Base-by-base conservation (phyloP, 1,140 invertebrate genomes). In the Vanessa tameamea region DNA sequence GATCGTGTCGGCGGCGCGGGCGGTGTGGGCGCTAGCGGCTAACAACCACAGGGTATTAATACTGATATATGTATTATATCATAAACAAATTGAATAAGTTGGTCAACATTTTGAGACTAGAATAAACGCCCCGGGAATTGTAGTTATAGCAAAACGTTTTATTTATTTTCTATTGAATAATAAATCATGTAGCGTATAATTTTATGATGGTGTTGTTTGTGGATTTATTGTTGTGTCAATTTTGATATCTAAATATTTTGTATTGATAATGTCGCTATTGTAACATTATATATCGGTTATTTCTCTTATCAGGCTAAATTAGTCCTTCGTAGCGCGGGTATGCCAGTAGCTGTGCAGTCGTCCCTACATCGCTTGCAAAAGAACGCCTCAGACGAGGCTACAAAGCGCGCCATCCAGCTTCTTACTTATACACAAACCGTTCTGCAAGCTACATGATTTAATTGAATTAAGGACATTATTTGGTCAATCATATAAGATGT, bases 21-120 rank as follows among this genome's bases (percentile, higher is more conserved):
- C 89, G 0, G 85, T 88, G 0, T 92, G 90, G 90, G 86, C 90
- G 0, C 59, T 92, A 15, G 90, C 89, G 31, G 89, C 90, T 55
- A 92, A 92, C 66, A 92, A 92, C 47, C 90, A 92, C 72, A 85
- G 89, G 83, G 90, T 91, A 84, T 59, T 64, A n/a, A 50, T 43
- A 9, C 1, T 9, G 37, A 5, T 43, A 43, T 11, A n/a, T n/a
- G n/a, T n/a, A 43, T 43, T 43, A 5, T 43, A 43, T 43, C 9
- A 11, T 11, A 9, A 43, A 43, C 7, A 43, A 43, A 43, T 9
- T 9, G 9, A 43, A 43, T 9, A 43, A 3, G 6, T 31, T 6
- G 3, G 26, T 31, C 6, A 0, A 3, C 26, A 4, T 31, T 31
- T 4, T 4, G 3, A 1, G 6, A 31, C 26, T 31, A 31, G 3